Evolutionary conservation across 1,140 invertebrate genomes (phyloP).

Genomic region (Megalonaias nervosa): DNA sequence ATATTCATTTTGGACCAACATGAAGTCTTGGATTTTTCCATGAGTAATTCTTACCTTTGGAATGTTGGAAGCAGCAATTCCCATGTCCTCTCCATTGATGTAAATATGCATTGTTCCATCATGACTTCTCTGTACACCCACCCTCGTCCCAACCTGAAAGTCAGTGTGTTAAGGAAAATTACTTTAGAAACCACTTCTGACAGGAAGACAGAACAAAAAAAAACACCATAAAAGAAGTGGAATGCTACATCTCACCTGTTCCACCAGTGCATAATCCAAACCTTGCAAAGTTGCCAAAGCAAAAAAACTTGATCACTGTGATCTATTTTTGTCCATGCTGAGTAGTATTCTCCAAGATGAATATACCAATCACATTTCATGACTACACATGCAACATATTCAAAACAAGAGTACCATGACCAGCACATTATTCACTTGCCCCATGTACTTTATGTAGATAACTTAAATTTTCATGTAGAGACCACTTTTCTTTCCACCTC

Average conservation of each 20-base stretch:
- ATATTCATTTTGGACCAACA: neutral
- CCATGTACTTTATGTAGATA: neutral
- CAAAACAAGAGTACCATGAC: neutral
- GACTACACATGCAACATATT: neutral
- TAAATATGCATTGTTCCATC: constrained; percentile 76
- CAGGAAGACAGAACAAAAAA: neutral
- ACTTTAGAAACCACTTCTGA: neutral
- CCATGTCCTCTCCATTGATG: constrained; percentile 88
- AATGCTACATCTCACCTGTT: neutral
- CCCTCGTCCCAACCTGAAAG: constrained; percentile 77
- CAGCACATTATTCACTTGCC: neutral
- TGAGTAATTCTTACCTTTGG: constrained; percentile 75
- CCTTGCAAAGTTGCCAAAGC: neutral
- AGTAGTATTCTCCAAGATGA: too few relatives aligned
- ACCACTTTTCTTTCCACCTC: neutral
- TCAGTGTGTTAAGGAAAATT: neutral
- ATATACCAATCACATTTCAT: neutral
- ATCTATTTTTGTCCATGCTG: too few relatives aligned
- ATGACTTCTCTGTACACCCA: constrained; percentile 73
- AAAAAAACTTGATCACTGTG: too few relatives aligned
- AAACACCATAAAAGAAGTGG: neutral
- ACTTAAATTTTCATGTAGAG: neutral
- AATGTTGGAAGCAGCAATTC: constrained; percentile 84
- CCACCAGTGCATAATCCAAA: neutral
- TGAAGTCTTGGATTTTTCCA: neutral